These are phyloP conservation scores for Agapornis canus DNA, from an alignment of 2,797 vertebrate species.

Conservation along the genomic window DNA sequence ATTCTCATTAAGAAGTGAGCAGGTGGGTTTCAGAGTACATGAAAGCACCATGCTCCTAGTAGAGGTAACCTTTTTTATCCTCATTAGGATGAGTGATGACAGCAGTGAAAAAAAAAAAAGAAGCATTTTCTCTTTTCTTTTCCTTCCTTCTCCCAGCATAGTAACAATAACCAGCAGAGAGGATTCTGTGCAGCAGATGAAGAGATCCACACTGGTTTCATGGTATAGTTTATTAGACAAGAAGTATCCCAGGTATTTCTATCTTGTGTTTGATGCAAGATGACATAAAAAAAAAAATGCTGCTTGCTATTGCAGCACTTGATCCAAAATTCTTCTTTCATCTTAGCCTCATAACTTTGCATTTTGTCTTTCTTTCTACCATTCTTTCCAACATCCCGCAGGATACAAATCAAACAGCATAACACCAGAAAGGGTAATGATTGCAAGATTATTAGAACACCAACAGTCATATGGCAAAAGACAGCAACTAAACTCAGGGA, in stretches of 20 bases:
- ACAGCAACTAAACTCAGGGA: not conserved
- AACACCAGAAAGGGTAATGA: not conserved
- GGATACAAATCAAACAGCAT: constrained; percentile 25
- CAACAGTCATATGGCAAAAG: not conserved
- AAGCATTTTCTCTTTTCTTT: constrained; percentile 64
- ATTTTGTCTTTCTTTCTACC: constrained; percentile 2
- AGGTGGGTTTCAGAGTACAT: constrained; percentile 69
- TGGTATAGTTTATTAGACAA: constrained; percentile 56
- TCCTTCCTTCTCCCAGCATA: constrained; percentile 29
- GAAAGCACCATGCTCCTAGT: constrained; percentile 62
- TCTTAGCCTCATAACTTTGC: constrained; percentile 10
- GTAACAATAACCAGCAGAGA: constrained; percentile 64
- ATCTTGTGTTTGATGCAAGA: constrained; percentile 13
- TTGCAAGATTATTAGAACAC: not conserved
- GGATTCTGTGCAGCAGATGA: constrained; percentile 31
- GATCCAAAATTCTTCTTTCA: constrained; percentile 36
- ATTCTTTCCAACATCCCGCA: not conserved
- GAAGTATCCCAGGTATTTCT: constrained; percentile 40
- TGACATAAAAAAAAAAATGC: constrained; percentile 38
- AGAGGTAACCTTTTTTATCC: constrained; percentile 72
- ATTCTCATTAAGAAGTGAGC: constrained; percentile 71
- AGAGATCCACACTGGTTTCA: constrained; percentile 28
- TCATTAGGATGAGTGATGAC: constrained; percentile 73
- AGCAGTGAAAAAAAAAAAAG: constrained; percentile 47
- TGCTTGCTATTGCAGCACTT: constrained; percentile 30